Evolutionary conservation across 2,797 vertebrate species (phyloP), one percentile per base, ranked within the genome.

Genomic region (Platalea minor): DNA sequence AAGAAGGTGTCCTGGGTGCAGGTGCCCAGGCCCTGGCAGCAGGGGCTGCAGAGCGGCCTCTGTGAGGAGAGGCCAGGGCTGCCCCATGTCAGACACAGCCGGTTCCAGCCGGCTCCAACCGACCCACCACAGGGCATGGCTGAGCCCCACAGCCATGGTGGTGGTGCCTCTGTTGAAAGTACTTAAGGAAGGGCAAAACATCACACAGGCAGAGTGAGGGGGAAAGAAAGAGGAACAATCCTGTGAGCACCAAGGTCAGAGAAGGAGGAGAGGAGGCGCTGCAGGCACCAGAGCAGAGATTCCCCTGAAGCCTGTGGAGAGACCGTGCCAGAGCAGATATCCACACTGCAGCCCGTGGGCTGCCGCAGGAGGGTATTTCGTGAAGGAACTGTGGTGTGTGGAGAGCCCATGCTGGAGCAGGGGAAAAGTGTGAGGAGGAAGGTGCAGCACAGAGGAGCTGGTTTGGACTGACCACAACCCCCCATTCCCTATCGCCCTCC

Each of bases 71-170:
- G 24, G 29, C 48, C 2, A 1, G 65, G 56, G 29, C 41, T 45
- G 63, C 41, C 29, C 63, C 6, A 0, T 4, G 45, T 35, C 0
- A 1, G 50, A 15, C 29, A 65, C 45, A 67, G 54, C 23, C 5
- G 15, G n/a, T 59, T 25, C 57, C 57, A 59, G 24, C 24, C 3
- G 15, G n/a, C 35, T 25, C 57, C 57, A 59, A 16, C 24, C 3
- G 4, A 25, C 43, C 16, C 60, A 7, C 23, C 0, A 1, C 45
- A 45, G 23, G 45, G n/a, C n/a, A 61, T 0, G 0, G 25, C 39
- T 26, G 7, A 21, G 64, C 15, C n/a, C 26, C 2, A 0, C 21
- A 37, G 46, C 19, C 26, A 13, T 2, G 9, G n/a, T 26, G 29
- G 23, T 4, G 28, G 8, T 1, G 3, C 19, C 48, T 78, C 1